Base-by-base conservation (phyloP, 2,113 vertebrate genomes). In the Etia nguti region DNA sequence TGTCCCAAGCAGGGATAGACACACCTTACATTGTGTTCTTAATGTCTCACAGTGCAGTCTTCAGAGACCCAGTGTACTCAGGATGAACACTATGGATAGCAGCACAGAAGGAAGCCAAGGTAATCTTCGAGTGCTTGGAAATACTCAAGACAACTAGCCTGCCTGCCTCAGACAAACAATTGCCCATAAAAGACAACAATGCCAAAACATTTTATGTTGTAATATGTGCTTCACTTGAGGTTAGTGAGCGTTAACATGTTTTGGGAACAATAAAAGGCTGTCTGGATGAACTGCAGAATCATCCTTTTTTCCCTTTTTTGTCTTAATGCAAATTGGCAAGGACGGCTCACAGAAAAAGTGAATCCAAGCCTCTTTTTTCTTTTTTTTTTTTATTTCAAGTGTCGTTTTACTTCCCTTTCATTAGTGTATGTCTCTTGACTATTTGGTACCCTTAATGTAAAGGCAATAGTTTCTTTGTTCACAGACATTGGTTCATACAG, bases 11-110 rank as follows among this genome's bases (percentile, higher is more conserved):
- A 87, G 93, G 91, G 93, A 94, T 92, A 91, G 90, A 93, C 93
- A 90, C 86, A 68, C 90, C 88, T 94, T 91, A 94, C 86, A 92
- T 93, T 92, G 93, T 93, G 92, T 94, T 94, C 81, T 91, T 90
- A 92, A 93, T 95, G 92, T 94, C 94, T 96, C 95, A 96, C 95
- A 96, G 95, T 96, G 95, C 95, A 95, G 94, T 95, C 94, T 93
- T 95, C 84, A 90, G 91, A 95, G 94, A 94, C 93, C 89, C 93
- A 94, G 94, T 93, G 93, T 94, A 95, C 91, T 92, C 92, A 83
- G 89, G 89, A 92, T 95, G 93, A 93, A 94, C 89, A 91, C 94
- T 90, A 94, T 91, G 91, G 90, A 93, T 96, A 96, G 95, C 95
- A 96, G 95, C 95, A 92, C 94, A 91, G 85, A 93, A 89, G 93